These are phyloP conservation scores for Odontocolon sp. DNA, from an alignment of 2,888 invertebrate species.

Conservation along the genomic window DNA sequence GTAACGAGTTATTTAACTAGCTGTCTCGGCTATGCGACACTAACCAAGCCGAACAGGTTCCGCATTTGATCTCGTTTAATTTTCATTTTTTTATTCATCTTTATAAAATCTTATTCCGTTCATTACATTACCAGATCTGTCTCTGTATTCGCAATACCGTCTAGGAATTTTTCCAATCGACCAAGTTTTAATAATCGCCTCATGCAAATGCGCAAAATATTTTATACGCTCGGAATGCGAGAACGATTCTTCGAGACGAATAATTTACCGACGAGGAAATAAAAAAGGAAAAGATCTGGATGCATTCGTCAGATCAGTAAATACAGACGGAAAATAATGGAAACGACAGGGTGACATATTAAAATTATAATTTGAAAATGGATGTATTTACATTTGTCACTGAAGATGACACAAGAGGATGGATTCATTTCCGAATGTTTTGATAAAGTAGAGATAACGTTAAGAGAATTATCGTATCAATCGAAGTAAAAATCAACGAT, in stretches of 20 bases:
- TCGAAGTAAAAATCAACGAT: too few relatives aligned
- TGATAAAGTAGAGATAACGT: too few relatives aligned
- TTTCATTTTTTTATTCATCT: neutral
- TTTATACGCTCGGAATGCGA: neutral
- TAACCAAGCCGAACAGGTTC: conserved; percentile 5
- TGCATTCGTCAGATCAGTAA: too few relatives aligned
- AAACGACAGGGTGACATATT: too few relatives aligned
- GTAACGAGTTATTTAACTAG: conserved; percentile 37
- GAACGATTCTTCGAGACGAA: too few relatives aligned
- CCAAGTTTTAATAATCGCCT: neutral
- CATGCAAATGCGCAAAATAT: neutral
- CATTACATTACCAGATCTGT: neutral
- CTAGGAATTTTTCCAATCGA: neutral
- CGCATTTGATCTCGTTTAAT: conserved; percentile 17
- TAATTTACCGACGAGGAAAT: too few relatives aligned
- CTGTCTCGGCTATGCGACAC: neutral
- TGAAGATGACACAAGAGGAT: neutral
- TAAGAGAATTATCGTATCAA: too few relatives aligned
- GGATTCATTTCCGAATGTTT: neutral
- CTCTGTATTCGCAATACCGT: neutral
- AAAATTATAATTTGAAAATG: neutral
- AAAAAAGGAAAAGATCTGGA: too few relatives aligned
- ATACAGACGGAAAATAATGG: too few relatives aligned
- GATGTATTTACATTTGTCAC: neutral
- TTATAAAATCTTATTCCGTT: neutral